These are phyloP conservation scores for Micromesistius poutassou DNA, from an alignment of 2,797 vertebrate genomes.

Conservation along the genomic window DNA sequence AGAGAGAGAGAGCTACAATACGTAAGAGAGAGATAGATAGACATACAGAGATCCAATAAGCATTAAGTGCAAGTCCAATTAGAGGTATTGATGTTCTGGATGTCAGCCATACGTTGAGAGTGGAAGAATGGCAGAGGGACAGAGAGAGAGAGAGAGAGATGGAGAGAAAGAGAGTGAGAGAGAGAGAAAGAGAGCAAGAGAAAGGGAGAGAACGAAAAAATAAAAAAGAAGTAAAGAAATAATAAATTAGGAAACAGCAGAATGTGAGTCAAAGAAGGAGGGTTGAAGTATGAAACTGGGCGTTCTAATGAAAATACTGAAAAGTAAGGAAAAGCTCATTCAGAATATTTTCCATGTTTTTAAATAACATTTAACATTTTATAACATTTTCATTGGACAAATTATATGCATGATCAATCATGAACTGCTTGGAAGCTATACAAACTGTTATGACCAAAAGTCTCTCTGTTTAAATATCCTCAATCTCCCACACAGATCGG, in stretches of 20 bases:
- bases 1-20: neutral
- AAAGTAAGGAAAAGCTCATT: neutral
- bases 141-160: constrained; percentile 11
- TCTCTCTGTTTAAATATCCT: neutral
- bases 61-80: constrained; percentile 1
- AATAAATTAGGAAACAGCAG: neutral
- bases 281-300: constrained; percentile 12
- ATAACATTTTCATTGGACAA: neutral
- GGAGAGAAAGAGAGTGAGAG: constrained; percentile 6
- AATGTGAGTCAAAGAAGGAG: neutral
- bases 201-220: neutral
- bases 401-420: neutral
- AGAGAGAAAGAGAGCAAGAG: neutral
- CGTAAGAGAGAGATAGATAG: constrained; percentile 22
- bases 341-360: neutral
- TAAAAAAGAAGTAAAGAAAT: neutral
- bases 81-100: constrained; percentile 4
- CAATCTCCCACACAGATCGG: neutral
- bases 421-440: neutral
- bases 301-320: neutral
- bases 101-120: neutral
- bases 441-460: neutral
- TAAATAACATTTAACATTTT: neutral
- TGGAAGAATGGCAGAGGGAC: neutral
- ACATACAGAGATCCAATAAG: neutral